These are phyloP conservation scores for Glyphotaelius pellucidus DNA, from an alignment of 2,888 invertebrate species.

Conservation along the genomic window DNA sequence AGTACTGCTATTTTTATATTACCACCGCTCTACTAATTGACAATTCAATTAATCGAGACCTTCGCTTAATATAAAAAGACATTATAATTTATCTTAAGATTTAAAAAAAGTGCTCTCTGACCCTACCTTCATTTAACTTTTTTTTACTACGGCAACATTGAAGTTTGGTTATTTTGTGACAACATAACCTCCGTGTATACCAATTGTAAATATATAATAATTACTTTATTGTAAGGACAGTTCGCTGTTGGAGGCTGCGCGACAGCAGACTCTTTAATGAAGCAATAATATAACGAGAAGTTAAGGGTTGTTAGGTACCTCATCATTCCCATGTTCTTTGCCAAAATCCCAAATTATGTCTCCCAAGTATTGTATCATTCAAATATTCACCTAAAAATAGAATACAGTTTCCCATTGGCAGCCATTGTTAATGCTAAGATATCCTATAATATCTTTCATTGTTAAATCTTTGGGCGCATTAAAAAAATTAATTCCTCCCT, in stretches of 20 bases:
- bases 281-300: slow-evolving; percentile 53
- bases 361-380: not conserved
- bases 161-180: slow-evolving; percentile 11
- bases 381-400: too few relatives aligned
- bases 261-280: slow-evolving; percentile 49
- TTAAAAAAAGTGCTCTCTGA: not conserved
- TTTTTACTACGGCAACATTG: slow-evolving; percentile 32
- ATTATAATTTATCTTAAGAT: not conserved
- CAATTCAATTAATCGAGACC: not conserved
- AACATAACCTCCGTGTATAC: slow-evolving; percentile 62
- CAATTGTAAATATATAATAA: slow-evolving; percentile 64
- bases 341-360: not conserved
- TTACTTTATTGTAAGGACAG: slow-evolving; percentile 25
- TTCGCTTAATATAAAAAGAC: not conserved
- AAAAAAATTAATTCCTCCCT: too few relatives aligned
- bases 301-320: slow-evolving; percentile 38
- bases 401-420: not conserved
- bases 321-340: slow-evolving; percentile 21
- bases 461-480: not conserved
- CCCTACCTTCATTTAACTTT: not conserved
- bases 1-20: too few relatives aligned
- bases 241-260: slow-evolving; percentile 21
- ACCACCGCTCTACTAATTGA: too few relatives aligned
- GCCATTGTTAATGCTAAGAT: not conserved
- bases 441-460: not conserved